Percentiles rank a stretch among this genome's conserved stretches.
Conservation (phyloP, 2,113 vertebrate genomes). For the Cyanoderma ruficeps region DNA sequence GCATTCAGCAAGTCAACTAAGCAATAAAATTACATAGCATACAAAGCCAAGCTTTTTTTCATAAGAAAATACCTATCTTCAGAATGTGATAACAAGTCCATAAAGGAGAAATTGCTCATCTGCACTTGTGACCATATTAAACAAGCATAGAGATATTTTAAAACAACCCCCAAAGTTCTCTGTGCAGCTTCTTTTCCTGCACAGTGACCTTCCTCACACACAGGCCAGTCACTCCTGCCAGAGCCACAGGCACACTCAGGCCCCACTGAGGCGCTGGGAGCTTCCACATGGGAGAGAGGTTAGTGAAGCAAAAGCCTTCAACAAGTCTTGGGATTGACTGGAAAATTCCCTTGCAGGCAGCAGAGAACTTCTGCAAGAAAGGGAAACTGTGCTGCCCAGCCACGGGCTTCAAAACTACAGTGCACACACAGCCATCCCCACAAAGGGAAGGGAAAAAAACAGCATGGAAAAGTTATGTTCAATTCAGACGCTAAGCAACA, state of each 20-base stretch:
- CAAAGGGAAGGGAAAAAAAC: background rate
- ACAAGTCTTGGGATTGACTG: background rate
- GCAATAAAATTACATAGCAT: background rate
- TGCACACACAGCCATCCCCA: background rate
- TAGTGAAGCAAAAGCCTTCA: background rate
- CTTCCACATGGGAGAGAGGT: background rate
- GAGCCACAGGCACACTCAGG: background rate
- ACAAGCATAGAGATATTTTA: background rate
- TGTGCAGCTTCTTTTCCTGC: background rate
- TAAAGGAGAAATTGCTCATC: background rate
- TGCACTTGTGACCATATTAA: background rate
- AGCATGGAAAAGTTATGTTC: background rate
- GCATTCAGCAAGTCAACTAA: background rate
- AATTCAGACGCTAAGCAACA: background rate
- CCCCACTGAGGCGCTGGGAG: background rate
- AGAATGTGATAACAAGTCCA: background rate
- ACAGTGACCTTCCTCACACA: background rate
- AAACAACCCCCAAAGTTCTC: background rate
- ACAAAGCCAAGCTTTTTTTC: background rate
- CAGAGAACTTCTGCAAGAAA: background rate
- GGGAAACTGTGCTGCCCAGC: background rate
- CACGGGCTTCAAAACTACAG: background rate
- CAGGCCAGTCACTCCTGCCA: background rate
- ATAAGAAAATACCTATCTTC: background rate
- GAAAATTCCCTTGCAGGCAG: background rate